These are phyloP conservation scores for Temnothorax longispinosus DNA, from an alignment of 1,140 invertebrate species.

Conservation along the genomic window DNA sequence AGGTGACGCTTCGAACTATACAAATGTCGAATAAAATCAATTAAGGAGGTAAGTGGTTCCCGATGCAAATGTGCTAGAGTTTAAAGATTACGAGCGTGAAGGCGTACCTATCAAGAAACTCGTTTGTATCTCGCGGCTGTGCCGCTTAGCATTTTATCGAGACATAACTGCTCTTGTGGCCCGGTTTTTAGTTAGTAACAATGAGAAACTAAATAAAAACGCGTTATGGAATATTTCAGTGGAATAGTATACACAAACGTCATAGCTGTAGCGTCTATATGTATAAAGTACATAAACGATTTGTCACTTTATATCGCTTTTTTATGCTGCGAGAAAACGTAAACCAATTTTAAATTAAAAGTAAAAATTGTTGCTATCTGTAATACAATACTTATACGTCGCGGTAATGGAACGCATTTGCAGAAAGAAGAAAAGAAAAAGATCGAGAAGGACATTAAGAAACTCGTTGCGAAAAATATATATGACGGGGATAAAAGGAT, in stretches of 20 bases:
- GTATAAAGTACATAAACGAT: neutral
- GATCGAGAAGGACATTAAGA: neutral
- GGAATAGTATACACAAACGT: constrained; percentile 10
- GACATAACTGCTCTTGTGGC: neutral
- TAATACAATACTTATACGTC: neutral
- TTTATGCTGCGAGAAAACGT: neutral
- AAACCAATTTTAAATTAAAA: neutral
- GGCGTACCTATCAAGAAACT: constrained; percentile 1
- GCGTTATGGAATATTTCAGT: neutral
- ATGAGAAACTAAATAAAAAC: constrained; percentile 22
- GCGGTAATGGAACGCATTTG: neutral
- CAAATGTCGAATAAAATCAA: constrained; percentile 15
- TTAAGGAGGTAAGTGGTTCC: constrained; percentile 40
- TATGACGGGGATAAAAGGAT: neutral
- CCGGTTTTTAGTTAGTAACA: neutral
- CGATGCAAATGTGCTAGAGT: constrained; percentile 20
- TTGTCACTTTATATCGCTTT: neutral
- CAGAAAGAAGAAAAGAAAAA: neutral
- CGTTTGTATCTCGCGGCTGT: neutral
- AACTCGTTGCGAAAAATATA: neutral
- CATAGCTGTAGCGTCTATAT: neutral
- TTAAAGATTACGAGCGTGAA: constrained; percentile 17
- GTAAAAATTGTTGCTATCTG: neutral
- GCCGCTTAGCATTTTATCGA: constrained; percentile 23
- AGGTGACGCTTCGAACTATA: constrained; percentile 6